Percentiles rank a stretch among this genome's conserved stretches.
Conservation (phyloP, 2,797 vertebrate species). For the Momotus momota region DNA sequence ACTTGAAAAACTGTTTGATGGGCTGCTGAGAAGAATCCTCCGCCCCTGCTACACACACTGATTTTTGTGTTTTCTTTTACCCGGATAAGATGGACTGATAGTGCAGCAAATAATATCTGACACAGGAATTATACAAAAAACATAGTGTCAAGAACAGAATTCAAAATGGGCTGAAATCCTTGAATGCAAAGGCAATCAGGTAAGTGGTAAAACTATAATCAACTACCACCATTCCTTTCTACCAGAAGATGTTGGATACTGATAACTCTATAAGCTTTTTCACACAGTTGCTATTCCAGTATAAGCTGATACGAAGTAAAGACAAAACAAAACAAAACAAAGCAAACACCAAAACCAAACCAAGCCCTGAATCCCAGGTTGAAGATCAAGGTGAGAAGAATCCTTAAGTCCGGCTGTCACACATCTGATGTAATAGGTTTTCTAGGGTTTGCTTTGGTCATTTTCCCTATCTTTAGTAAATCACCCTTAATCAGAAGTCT, state of each 20-base stretch:
- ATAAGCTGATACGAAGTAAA: background rate
- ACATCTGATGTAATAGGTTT: background rate
- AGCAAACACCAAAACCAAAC: background rate
- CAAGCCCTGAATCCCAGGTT: background rate
- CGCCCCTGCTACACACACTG: background rate
- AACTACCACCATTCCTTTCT: background rate
- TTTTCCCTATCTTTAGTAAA: background rate
- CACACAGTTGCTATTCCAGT: background rate
- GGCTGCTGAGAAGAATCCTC: constrained; percentile 11
- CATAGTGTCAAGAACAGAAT: background rate
- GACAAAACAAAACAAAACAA: background rate
- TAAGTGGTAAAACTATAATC: background rate
- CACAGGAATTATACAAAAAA: background rate
- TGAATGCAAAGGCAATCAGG: background rate
- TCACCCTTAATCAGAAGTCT: background rate
- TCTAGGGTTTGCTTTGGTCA: background rate
- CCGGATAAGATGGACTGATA: background rate
- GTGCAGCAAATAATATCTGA: background rate
- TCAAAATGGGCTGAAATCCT: background rate
- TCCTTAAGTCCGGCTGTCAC: background rate
- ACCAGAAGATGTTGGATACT: background rate
- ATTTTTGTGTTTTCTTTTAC: constrained; percentile 11
- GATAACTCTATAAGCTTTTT: background rate
- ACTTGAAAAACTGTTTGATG: constrained; percentile 38
- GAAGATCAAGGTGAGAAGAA: background rate